Percentiles rank a stretch among this genome's conserved stretches.
Evolutionary conservation across 2,797 vertebrate species (phyloP).

Genomic region (Neostethus bicornis): DNA sequence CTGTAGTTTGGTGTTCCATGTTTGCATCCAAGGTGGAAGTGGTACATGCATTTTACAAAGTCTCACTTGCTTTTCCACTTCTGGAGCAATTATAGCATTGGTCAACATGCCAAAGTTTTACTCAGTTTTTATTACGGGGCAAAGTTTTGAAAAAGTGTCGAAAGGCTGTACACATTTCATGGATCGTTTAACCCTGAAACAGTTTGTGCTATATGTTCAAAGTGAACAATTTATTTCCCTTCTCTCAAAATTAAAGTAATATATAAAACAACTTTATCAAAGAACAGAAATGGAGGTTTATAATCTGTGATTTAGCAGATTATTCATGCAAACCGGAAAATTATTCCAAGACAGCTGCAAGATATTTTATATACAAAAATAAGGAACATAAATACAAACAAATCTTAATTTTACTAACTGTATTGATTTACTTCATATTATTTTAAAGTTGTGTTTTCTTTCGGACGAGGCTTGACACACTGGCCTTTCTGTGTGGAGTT

Average conservation of each 20-base stretch:
- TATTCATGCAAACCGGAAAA: neutral
- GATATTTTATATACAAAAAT: too few relatives aligned
- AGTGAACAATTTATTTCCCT: slow-evolving; percentile 12
- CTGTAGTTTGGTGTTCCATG: slow-evolving; percentile 18
- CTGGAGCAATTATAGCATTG: slow-evolving; percentile 56
- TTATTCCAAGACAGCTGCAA: neutral
- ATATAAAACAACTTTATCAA: slow-evolving; percentile 8
- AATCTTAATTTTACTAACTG: too few relatives aligned
- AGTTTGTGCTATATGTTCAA: slow-evolving; percentile 36
- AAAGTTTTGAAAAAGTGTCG: slow-evolving; percentile 35
- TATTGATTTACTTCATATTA: too few relatives aligned
- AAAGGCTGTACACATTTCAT: slow-evolving; percentile 52
- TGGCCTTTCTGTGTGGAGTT: too few relatives aligned
- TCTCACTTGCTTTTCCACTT: slow-evolving; percentile 56
- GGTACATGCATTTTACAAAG: slow-evolving; percentile 33
- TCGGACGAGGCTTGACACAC: too few relatives aligned
- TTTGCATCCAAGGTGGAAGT: slow-evolving; percentile 46
- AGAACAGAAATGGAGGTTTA: neutral
- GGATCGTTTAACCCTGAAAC: slow-evolving; percentile 52
- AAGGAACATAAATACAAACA: too few relatives aligned
- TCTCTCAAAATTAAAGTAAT: slow-evolving; percentile 13
- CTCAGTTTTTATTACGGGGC: slow-evolving; percentile 40
- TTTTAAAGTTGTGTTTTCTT: too few relatives aligned
- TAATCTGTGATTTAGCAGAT: neutral
- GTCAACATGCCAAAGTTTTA: slow-evolving; percentile 55